Base-by-base conservation (phyloP, 2,888 invertebrate species). In the Eupithecia inturbata region DNA sequence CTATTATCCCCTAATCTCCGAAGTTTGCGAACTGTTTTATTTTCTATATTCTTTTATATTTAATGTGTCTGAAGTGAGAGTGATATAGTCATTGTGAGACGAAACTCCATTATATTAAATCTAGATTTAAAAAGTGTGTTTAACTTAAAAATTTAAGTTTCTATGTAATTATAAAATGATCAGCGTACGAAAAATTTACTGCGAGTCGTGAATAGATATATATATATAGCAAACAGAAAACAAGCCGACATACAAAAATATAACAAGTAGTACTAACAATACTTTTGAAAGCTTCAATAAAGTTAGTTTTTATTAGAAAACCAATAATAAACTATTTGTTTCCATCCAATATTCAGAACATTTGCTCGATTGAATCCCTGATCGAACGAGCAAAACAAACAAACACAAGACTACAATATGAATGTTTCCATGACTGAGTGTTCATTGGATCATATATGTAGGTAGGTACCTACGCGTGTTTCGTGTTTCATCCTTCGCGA, bases 331-430 rank as follows among this genome's bases (percentile, higher is more conserved):
- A 57, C 1, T 57, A 57, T 57, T 57, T 26, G 12, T 5, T 53
- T 57, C 26, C 26, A 14, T 57, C 57, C 57, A 26, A 26, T 57
- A 57, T 53, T 22, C 26, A 57, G 26, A 26, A 22, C 57, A 26
- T 57, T 57, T 26, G 57, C 14, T 26, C 10, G 57, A 57, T 57
- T 57, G 57, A 14, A 26, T 57, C 57, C 53, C 57, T 1, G 26
- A 57, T 57, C 57, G 12, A 57, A 57, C 57, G 53, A 57, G 57
- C 57, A 14, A 22, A 57, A 57, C 57, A 57, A 57, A 57, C 57
- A 57, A n/a, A 49, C n/a, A 49, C 3, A n/a, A n/a, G n/a, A 57
- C 57, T 57, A 57, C 26, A 57, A 57, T 57, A 57, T 57, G 12
- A 57, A 26, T 26, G 57, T 57, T 26, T 57, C 26, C 14, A 57